Evolutionary conservation across 2,888 invertebrate genomes (phyloP).

Genomic region (Aphidoletes aphidimyza): DNA sequence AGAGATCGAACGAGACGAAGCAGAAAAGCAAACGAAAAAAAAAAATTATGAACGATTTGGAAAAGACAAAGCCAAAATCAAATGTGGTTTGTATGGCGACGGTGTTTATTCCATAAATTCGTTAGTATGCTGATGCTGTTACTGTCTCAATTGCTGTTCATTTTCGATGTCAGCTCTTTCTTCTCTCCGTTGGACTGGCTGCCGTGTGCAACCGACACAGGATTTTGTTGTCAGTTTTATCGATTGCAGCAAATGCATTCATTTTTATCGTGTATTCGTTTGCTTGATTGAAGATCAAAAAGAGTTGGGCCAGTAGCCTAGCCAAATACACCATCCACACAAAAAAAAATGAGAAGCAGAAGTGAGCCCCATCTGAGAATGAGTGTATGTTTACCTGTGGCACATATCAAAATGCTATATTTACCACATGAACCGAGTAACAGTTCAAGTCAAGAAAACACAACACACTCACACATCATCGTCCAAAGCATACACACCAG

Average conservation of each 20-base stretch:
- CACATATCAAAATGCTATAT: not conserved
- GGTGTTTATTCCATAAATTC: not conserved
- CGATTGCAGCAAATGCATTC: too few relatives aligned
- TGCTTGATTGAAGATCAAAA: constrained; percentile 25
- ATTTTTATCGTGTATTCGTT: not conserved
- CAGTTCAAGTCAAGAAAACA: too few relatives aligned
- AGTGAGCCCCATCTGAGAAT: not conserved
- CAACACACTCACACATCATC: too few relatives aligned
- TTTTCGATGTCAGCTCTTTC: not conserved
- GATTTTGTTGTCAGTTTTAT: too few relatives aligned
- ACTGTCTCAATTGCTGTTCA: not conserved
- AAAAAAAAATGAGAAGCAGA: not conserved
- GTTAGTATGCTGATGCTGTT: constrained; percentile 20
- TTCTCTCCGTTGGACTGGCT: not conserved
- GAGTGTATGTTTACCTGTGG: constrained; percentile 51
- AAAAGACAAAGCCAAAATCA: not conserved
- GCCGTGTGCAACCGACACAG: not conserved
- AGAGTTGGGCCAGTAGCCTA: not conserved
- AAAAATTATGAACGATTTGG: not conserved
- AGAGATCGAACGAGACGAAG: not conserved
- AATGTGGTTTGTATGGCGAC: constrained; percentile 35
- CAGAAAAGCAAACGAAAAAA: not conserved
- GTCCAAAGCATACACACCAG: not conserved
- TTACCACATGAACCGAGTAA: not conserved
- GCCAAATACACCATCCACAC: too few relatives aligned